Conservation (phyloP, 1,140 invertebrate genomes). For the Gryon sp. region DNA sequence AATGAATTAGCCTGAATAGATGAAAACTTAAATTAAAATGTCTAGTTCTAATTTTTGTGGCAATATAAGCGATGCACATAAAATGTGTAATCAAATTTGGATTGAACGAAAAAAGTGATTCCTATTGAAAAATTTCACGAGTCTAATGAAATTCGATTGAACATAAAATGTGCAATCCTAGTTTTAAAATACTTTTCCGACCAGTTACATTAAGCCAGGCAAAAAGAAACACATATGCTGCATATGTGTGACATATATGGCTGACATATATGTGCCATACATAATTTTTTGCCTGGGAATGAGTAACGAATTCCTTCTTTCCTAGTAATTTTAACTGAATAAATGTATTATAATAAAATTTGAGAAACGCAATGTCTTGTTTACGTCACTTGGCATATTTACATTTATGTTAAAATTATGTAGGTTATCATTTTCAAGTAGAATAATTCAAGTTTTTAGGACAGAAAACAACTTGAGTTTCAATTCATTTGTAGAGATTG, state of each 20-base stretch:
- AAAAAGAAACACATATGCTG: too few species aligned
- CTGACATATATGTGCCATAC: too few species aligned
- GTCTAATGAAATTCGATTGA: conserved; percentile 23
- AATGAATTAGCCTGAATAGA: conserved; percentile 10
- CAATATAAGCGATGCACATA: conserved; percentile 14
- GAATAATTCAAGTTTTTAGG: too few species aligned
- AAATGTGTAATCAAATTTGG: conserved; percentile 10
- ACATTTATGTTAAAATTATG: too few species aligned
- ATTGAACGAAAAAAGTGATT: conserved; percentile 11
- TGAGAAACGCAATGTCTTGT: conserved; percentile 26
- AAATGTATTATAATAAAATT: conserved; percentile 32
- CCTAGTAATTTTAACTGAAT: conserved; percentile 31
- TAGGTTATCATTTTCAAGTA: too few species aligned
- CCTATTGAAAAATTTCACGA: conserved; percentile 1
- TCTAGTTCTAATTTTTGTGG: conserved; percentile 13
- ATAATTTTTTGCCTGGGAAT: too few species aligned
- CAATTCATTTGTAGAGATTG: too few species aligned
- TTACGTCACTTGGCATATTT: conserved; percentile 5
- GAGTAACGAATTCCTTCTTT: conserved; percentile 8
- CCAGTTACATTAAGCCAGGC: too few species aligned
- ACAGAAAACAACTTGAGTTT: too few species aligned
- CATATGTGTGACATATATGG: too few species aligned
- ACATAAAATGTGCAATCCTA: conserved; percentile 31
- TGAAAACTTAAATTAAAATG: conserved; percentile 18
- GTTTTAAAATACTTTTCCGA: too few species aligned